Conservation (phyloP, 2,888 invertebrate genomes). For the Metellina segmentata region DNA sequence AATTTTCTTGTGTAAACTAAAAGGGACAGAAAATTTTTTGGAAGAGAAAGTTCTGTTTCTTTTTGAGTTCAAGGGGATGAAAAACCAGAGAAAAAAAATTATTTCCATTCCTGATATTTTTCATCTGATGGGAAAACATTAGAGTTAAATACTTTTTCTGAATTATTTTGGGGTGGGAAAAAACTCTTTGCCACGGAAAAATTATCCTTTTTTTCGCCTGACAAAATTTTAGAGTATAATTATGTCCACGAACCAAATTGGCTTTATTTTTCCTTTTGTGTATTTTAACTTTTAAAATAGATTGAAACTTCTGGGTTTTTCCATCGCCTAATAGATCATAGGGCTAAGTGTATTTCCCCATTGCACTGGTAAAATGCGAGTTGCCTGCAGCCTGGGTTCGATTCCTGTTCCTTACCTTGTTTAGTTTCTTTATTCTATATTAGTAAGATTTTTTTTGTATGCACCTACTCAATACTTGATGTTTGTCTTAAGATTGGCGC, state of each 20-base stretch:
- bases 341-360: too few species aligned
- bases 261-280: not conserved
- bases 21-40: not conserved
- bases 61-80: not conserved
- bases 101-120: not conserved
- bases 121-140: not conserved
- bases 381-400: too few species aligned
- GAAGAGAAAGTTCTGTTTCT: not conserved
- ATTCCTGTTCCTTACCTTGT: too few species aligned
- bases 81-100: not conserved
- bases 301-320: not conserved
- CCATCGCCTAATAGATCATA: too few species aligned
- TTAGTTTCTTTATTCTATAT: too few species aligned
- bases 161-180: not conserved
- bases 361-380: too few species aligned
- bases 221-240: slow-evolving; percentile 38
- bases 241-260: slow-evolving; percentile 7
- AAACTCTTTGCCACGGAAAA: not conserved
- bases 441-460: too few species aligned
- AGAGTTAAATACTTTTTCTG: not conserved
- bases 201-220: not conserved
- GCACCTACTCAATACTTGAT: too few species aligned
- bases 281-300: slow-evolving; percentile 8
- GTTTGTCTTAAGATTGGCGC: too few species aligned
- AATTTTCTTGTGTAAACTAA: not conserved